Conservation (phyloP, 2,888 invertebrate species). For the Drosophila aldrichi region DNA sequence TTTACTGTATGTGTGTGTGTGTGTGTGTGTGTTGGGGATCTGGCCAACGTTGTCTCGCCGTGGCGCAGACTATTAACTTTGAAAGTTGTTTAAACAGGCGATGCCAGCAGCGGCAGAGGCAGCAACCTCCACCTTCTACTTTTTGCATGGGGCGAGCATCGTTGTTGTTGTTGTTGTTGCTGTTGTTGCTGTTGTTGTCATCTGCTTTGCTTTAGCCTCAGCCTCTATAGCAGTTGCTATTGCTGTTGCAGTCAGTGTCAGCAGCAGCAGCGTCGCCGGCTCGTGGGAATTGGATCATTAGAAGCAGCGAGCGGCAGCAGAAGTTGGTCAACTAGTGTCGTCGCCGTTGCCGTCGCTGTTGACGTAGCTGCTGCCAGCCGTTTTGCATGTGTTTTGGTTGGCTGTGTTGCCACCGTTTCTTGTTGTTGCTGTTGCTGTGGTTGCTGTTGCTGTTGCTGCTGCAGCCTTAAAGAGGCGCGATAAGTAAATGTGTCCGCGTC, state of each 20-base stretch:
- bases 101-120: slow-evolving; percentile 50
- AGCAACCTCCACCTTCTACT: slow-evolving; percentile 79
- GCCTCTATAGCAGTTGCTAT: slow-evolving; percentile 18
- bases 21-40: slow-evolving; percentile 43
- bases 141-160: slow-evolving; percentile 77
- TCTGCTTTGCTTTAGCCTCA: slow-evolving; percentile 44
- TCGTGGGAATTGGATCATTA: slow-evolving; percentile 85
- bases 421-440: slow-evolving; percentile 42
- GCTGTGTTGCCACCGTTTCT: slow-evolving; percentile 73
- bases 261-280: slow-evolving; percentile 73
- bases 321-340: slow-evolving; percentile 73
- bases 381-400: slow-evolving; percentile 79
- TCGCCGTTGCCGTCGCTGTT: slow-evolving; percentile 39
- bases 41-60: slow-evolving; percentile 75
- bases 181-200: slow-evolving; percentile 57
- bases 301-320: slow-evolving; percentile 76
- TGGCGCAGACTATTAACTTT: slow-evolving; percentile 82
- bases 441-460: slow-evolving; percentile 45
- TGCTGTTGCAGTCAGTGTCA: slow-evolving; percentile 67
- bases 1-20: slow-evolving; percentile 21
- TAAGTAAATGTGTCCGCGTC: slow-evolving; percentile 81
- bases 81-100: slow-evolving; percentile 82
- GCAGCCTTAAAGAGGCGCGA: slow-evolving; percentile 76
- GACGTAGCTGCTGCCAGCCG: slow-evolving; percentile 43
- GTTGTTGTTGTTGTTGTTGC: slow-evolving; percentile 62